Percentiles rank a stretch among this genome's conserved stretches.
Conservation (phyloP, 1,140 invertebrate genomes). For the Anastrepha ludens region DNA sequence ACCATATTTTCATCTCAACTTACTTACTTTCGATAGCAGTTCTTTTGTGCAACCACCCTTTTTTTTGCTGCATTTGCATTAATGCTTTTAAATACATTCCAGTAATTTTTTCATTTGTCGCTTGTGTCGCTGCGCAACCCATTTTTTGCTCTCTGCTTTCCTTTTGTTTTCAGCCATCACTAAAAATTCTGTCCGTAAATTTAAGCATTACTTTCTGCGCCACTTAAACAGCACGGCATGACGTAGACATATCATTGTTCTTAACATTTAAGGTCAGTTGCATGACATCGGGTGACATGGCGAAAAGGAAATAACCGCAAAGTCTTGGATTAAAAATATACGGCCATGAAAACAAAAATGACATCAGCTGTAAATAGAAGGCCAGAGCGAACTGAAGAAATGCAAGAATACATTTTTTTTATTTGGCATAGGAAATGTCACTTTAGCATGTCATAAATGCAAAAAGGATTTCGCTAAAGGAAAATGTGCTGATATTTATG, state of each 20-base stretch:
- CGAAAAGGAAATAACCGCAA: not conserved
- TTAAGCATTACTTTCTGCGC: not conserved
- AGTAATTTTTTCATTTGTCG: not conserved
- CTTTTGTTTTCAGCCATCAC: not conserved
- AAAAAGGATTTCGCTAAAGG: not conserved
- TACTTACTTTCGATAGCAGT: no score
- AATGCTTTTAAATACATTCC: not conserved
- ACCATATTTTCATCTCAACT: no score
- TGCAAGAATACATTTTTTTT: not conserved
- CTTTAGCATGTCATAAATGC: not conserved
- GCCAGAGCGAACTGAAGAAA: not conserved
- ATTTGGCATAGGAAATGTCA: not conserved
- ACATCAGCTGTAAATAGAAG: not conserved
- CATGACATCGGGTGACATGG: not conserved
- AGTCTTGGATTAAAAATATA: not conserved
- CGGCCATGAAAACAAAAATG: not conserved
- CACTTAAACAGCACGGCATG: not conserved
- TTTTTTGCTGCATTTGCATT: not conserved
- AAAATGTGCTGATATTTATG: not conserved
- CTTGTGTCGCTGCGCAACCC: not conserved
- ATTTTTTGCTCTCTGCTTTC: not conserved
- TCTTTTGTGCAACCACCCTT: no score
- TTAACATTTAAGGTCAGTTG: conserved; percentile 22
- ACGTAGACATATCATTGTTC: not conserved
- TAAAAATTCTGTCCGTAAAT: not conserved